These are phyloP conservation scores for Drosophila ficusphila DNA, from an alignment of 1,140 invertebrate genomes.

Conservation along the genomic window DNA sequence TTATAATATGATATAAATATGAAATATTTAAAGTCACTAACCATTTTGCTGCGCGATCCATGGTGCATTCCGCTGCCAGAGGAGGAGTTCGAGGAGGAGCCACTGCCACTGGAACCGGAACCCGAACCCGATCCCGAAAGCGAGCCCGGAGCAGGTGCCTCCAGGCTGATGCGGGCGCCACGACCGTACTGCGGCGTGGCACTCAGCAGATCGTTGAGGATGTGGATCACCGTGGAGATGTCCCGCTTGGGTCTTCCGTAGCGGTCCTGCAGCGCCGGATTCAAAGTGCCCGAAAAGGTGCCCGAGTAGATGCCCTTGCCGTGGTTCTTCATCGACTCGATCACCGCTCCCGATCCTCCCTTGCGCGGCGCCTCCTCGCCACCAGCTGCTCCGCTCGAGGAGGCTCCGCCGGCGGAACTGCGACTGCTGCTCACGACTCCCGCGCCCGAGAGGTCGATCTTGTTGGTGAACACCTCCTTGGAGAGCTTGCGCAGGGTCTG, in stretches of 20 bases:
- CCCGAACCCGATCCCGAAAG: constrained; percentile 6
- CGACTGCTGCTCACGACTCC: constrained; percentile 58
- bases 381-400: constrained; percentile 2
- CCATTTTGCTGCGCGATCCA: constrained; percentile 52
- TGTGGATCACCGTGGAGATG: constrained; percentile 97
- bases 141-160: constrained; percentile 68
- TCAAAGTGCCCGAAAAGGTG: constrained; percentile 94
- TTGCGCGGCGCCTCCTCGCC: constrained; percentile 84
- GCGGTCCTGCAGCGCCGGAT: constrained; percentile 96
- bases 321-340: constrained; percentile 96
- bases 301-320: constrained; percentile 95
- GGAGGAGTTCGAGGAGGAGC: constrained; percentile 43
- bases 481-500: constrained; percentile 96
- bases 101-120: constrained; percentile 55
- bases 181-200: constrained; percentile 89
- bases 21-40: constrained; percentile 10
- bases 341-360: constrained; percentile 91
- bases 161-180: constrained; percentile 84
- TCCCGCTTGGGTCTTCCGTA: constrained; percentile 95
- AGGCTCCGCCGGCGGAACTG: constrained; percentile 86
- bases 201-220: constrained; percentile 96
- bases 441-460: constrained; percentile 85
- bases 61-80: constrained; percentile 41
- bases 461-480: constrained; percentile 92
- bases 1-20: neutral